Base-by-base conservation (phyloP, 1,140 invertebrate species). In the Euwallacea similis region DNA sequence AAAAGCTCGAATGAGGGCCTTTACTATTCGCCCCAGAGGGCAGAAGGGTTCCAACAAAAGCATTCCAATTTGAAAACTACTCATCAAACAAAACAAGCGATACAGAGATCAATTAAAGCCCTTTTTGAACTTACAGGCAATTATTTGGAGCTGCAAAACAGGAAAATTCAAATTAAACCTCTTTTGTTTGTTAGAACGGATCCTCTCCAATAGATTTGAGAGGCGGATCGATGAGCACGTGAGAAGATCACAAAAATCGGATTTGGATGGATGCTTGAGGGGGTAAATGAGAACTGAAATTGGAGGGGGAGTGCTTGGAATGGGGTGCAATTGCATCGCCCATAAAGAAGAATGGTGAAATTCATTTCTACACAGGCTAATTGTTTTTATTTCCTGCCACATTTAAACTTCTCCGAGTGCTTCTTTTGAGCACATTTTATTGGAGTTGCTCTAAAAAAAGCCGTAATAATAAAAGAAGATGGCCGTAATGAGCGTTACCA, bases 81-180 rank as follows among this genome's bases (percentile, higher is more conserved):
- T 33, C 21, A 33, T 33, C 21, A 33, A 33, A 33, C 21, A 33
- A 33, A 33, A 33, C 21, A 33, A 4, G 46, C 9, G 13, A 50
- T 11, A 50, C 9, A 6, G 46, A 10, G 46, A 50, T 11, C 46
- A 13, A 59, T 33, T 41, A 33, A 59, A 59, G 42, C 33, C 7
- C 56, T 42, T 42, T 59, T 13, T 10, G 21, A 13, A 41, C 56
- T 11, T 11, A 50, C 9, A 13, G 42, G 8, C n/a, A 13, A 63
- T 63, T 63, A 63, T 63, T 47, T 44, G 13, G 42, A 63, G 61
- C 16, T 63, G 61, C n/a, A 63, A 63, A 63, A 63, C 61, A 63
- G 61, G 61, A 63, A 63, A 63, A 47, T 63, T 47, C 7, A 63
- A 63, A 63, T 63, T 63, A 63, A 63, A 63, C 61, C 61, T 42